phyloP scores from a whole-genome alignment of 2,888 invertebrate species.

The Sphaeridia pumilis region DNA sequence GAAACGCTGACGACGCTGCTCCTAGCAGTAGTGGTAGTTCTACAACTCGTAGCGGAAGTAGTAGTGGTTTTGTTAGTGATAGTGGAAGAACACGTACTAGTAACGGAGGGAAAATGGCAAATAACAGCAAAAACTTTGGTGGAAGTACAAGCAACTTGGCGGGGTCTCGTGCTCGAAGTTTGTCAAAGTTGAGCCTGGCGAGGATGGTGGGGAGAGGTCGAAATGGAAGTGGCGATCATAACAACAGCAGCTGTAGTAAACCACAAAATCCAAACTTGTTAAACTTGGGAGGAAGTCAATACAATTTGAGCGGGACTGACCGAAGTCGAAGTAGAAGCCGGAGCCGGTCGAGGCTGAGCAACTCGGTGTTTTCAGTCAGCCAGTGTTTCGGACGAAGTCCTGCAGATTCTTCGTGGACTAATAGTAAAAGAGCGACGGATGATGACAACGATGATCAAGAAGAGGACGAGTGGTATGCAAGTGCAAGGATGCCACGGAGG shows the following conservation, averaged over 20 bases:
- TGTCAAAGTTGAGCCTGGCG: background rate
- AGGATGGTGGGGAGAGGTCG: background rate
- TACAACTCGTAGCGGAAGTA: too few species aligned
- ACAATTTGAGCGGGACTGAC: background rate
- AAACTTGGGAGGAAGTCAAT: too few species aligned
- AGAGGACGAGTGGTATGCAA: background rate
- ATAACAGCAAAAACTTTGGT: slow-evolving; percentile 3
- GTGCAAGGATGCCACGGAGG: background rate
- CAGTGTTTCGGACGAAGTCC: slow-evolving; percentile 33
- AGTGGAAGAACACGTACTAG: too few species aligned
- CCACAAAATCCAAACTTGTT: background rate
- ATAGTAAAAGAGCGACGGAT: slow-evolving; percentile 5
- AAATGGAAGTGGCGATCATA: background rate
- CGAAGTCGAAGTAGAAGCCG: slow-evolving; percentile 25
- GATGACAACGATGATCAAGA: slow-evolving; percentile 7
- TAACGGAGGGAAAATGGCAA: too few species aligned
- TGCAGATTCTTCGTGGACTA: background rate
- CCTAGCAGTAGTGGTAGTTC: slow-evolving; percentile 23
- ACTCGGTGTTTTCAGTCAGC: slow-evolving; percentile 17
- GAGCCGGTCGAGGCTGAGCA: slow-evolving; percentile 25
- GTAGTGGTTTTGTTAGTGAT: too few species aligned
- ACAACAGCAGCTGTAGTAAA: background rate
- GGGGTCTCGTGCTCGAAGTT: background rate
- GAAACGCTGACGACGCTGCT: background rate
- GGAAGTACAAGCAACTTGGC: background rate